A percentile compares a stretch with the other conserved stretches of the same genome.
Evolutionary conservation across 2,797 vertebrate genomes (phyloP).

Genomic region (Peromyscus attwateri): DNA sequence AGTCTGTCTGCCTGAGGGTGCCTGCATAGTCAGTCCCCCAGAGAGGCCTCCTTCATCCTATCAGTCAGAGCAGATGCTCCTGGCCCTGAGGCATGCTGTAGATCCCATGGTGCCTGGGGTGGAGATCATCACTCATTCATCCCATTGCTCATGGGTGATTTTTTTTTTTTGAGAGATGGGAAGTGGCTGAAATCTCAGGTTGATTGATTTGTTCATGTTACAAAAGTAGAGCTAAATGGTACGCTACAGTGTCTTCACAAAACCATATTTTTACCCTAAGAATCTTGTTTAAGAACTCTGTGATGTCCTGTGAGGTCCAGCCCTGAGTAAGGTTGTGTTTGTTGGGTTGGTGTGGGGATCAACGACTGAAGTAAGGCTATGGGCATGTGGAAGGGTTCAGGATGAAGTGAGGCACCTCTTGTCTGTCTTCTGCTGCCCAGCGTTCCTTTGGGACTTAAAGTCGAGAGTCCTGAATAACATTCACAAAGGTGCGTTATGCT

Average conservation of each 20-base stretch:
- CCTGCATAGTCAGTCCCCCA: neutral
- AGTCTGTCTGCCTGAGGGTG: neutral
- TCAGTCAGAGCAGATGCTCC: neutral
- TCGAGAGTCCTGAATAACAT: constrained; percentile 46
- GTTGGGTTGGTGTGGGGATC: constrained; percentile 3
- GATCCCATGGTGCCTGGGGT: neutral
- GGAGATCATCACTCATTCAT: neutral
- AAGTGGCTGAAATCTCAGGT: neutral
- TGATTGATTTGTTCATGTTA: constrained; percentile 65
- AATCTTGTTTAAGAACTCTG: constrained; percentile 49
- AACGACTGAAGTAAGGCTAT: constrained; percentile 47
- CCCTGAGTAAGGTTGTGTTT: neutral
- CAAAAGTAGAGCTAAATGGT: constrained; percentile 74
- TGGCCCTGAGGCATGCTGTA: neutral
- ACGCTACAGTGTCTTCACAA: constrained; percentile 38
- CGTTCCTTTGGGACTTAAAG: constrained; percentile 46
- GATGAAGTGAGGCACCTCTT: neutral
- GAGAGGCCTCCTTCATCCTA: neutral
- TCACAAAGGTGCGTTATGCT: neutral
- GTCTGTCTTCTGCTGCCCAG: neutral
- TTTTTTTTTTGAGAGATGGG: neutral
- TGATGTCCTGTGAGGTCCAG: constrained; percentile 10
- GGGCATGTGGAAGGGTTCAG: neutral
- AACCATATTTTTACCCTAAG: constrained; percentile 22
- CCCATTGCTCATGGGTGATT: neutral